Base-by-base conservation (phyloP, 2,797 vertebrate genomes). In the Erethizon dorsatum region DNA sequence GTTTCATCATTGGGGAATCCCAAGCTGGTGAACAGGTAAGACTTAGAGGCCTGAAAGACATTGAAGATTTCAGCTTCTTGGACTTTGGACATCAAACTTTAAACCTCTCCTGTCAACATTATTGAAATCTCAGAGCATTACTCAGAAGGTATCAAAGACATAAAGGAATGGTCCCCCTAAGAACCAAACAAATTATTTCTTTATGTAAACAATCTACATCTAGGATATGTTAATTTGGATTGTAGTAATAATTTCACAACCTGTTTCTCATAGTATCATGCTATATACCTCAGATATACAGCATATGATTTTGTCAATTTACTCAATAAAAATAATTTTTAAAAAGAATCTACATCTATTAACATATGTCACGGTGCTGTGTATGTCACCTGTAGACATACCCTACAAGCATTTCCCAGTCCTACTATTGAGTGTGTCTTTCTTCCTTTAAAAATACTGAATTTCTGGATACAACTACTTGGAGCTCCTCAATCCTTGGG, bases 1-100 rank as follows among this genome's bases (percentile, higher is more conserved):
- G 99, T 95, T 99, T 99, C 98, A 99, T 99, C 98, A 99, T 99
- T 98, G 99, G 99, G 95, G 99, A 99, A 98, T 99, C 99, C 84
- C 99, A 99, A 98, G 99, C 99, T 94, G 99, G 99, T 98, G 99
- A 99, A 95, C 99, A 99, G 99, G 99, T 99, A 97, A 99, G 99
- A 82, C 84, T 80, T 52, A 47, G 5, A 94, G 22, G 18, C 75
- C 79, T 83, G 73, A 93, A 84, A 90, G 28, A 15, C 79, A 65
- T 37, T 89, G 52, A 94, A 78, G 22, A 85, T 92, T 69, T 94
- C 63, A 88, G 20, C 26, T 86, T 92, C 41, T n/a, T 56, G 52
- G 33, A 83, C 77, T 91, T 93, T 45, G 28, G 71, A 11, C 28
- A 65, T 94, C 56, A 65, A 91, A 84, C 93, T 95, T 84, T 92